These are phyloP conservation scores for Symphodus melops DNA, from an alignment of 2,113 vertebrate genomes.

Conservation along the genomic window DNA sequence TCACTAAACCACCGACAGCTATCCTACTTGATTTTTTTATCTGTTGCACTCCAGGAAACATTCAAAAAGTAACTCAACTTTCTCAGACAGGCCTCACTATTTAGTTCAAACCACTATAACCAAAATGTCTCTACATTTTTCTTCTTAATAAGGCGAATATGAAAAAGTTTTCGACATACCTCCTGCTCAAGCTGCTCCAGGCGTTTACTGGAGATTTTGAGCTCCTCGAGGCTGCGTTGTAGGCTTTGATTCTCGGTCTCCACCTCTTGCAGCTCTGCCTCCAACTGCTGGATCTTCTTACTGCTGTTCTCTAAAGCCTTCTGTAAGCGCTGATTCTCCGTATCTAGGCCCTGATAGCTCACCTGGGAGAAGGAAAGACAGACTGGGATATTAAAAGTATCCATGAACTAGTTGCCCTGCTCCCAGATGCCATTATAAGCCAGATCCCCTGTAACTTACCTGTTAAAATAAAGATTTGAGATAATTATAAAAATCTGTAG, in stretches of 20 bases:
- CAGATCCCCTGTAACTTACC: slow-evolving; percentile 9
- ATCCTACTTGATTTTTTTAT: neutral
- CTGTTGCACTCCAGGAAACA: neutral
- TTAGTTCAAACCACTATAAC: neutral
- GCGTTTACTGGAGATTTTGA: slow-evolving; percentile 97
- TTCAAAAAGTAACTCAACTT: neutral
- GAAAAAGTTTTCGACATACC: slow-evolving; percentile 35
- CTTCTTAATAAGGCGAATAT: neutral
- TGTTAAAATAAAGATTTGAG: neutral
- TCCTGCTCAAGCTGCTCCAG: slow-evolving; percentile 96
- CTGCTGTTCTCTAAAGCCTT: slow-evolving; percentile 96
- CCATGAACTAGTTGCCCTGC: slow-evolving; percentile 54
- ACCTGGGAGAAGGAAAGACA: slow-evolving; percentile 73
- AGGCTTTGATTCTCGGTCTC: slow-evolving; percentile 95
- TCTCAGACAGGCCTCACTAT: neutral
- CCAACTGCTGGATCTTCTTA: slow-evolving; percentile 96
- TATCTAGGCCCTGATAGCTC: slow-evolving; percentile 96
- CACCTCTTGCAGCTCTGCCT: slow-evolving; percentile 93
- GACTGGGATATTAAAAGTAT: slow-evolving; percentile 52
- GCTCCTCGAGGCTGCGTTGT: slow-evolving; percentile 93
- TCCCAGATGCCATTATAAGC: slow-evolving; percentile 30
- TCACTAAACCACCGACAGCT: slow-evolving; percentile 14
- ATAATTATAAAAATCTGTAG: slow-evolving; percentile 1
- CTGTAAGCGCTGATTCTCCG: slow-evolving; percentile 96
- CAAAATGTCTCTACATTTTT: neutral